Evolutionary conservation across 2,797 vertebrate species (phyloP).

Genomic region (Margarornis squamiger): DNA sequence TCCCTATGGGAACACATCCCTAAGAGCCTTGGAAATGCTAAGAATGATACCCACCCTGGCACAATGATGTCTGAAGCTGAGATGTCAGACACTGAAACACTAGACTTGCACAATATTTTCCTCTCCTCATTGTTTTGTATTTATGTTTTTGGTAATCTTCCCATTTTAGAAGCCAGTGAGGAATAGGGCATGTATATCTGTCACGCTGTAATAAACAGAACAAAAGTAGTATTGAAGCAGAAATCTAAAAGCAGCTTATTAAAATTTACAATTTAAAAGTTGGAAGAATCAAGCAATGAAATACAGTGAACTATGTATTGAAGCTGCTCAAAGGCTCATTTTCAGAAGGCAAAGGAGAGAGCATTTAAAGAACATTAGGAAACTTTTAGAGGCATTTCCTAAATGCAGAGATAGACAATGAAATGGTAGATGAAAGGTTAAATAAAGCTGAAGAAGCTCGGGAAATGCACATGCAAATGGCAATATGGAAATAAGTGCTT

Average conservation of each 20-base stretch:
- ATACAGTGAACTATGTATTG: background rate
- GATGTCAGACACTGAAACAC: background rate
- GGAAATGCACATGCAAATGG: background rate
- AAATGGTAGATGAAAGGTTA: background rate
- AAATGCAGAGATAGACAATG: background rate
- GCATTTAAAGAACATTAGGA: background rate
- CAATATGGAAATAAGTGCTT: background rate
- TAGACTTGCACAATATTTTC: background rate
- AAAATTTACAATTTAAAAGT: background rate
- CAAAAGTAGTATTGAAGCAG: background rate
- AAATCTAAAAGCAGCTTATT: background rate
- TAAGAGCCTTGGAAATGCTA: background rate
- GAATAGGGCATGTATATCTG: background rate
- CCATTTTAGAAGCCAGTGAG: background rate
- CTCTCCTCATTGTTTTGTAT: background rate
- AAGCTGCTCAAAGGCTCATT: background rate
- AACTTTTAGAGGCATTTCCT: background rate
- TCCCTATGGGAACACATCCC: fast-evolving
- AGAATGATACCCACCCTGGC: fast-evolving
- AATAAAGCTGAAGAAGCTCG: background rate
- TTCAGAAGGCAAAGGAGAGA: background rate
- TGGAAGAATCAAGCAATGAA: background rate
- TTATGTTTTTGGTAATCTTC: background rate
- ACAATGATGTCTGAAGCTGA: background rate
- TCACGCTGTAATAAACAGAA: background rate